Base-by-base conservation (phyloP, 35 echinoderm and acorn worm species). In the Chiridota heheva region DNA sequence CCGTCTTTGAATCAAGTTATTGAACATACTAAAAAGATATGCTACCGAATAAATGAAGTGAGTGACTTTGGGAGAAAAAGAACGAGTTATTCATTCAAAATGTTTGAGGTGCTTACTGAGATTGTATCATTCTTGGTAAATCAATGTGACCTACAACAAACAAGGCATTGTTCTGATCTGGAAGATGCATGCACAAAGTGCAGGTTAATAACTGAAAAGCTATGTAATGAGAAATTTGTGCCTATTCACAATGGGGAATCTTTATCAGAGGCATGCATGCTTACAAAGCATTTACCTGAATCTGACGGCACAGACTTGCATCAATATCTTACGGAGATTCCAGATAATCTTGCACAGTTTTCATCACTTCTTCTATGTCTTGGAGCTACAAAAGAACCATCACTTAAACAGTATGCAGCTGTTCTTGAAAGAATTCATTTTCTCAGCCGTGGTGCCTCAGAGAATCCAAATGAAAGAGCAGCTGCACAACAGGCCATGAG, bases 301-400 rank as follows among this genome's bases (percentile, higher is more conserved):
- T 26, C 42, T 1, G 70, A 51, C 47, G 56, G 56, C 36, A 47
- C 47, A 26, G 37, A 74, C 22, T 33, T 74, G 5, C 56, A 51
- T 31, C 25, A 35, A 30, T 74, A 34, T 74, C 36, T 74, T 8
- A 47, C 27, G 70, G 40, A 51, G 56, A 30, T 74, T 17, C 70
- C 70, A 0, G 44, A 42, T 0, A 45, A 34, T 3, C 44, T 74
- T 2, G 20, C 20, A 6, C 70, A 41, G 41, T 28, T 35, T 4
- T 45, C 20, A 7, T 33, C 18, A 16, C 44, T 74, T 26, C 7
- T 74, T 25, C 20, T 51, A 20, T 74, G 70, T 33, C 22, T 74
- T 13, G 70, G 70, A 2, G 44, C 70, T 51, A 74, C 70, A 30
- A 32, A 74, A 51, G 24, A n/a, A 31, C 70, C 70, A 10, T 74